Evolutionary conservation across 2,888 invertebrate genomes (phyloP).

Genomic region (Apotomis turbidana): DNA sequence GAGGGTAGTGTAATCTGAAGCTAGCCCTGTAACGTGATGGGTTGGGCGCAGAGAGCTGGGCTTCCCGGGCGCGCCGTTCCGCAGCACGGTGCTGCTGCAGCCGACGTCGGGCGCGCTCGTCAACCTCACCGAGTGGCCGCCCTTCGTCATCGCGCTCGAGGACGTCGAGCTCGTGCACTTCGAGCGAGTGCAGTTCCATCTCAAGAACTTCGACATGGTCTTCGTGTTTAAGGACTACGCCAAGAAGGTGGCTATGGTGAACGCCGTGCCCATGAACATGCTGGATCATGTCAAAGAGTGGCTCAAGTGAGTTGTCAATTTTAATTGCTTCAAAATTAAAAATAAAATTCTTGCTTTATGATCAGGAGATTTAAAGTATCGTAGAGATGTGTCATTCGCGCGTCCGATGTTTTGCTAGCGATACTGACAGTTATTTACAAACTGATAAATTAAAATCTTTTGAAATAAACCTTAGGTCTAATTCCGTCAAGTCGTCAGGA

Average conservation of each 20-base stretch:
- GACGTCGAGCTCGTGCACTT: constrained; percentile 99
- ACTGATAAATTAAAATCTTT: too few species aligned
- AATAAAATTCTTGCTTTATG: too few species aligned
- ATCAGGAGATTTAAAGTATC: too few species aligned
- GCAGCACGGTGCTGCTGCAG: constrained; percentile 97
- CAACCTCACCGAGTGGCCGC: constrained; percentile 99
- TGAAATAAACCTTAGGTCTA: too few species aligned
- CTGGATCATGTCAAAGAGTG: constrained; percentile 99
- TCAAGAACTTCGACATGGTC: constrained; percentile 99
- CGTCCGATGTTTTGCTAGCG: too few species aligned
- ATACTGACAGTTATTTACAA: too few species aligned
- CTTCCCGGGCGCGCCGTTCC: constrained; percentile 98
- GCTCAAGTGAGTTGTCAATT: constrained; percentile 90
- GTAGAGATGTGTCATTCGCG: too few species aligned
- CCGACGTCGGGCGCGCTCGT: constrained; percentile 99
- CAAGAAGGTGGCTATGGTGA: constrained; percentile 97
- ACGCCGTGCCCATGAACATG: constrained; percentile 99
- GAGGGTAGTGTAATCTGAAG: not conserved
- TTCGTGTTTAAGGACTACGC: constrained; percentile 99
- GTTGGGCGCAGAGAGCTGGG: constrained; percentile 90
- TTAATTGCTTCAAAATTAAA: too few species aligned
- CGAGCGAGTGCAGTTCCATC: constrained; percentile 98
- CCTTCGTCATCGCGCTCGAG: constrained; percentile 98
- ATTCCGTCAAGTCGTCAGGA: too few species aligned
- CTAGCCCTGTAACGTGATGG: not conserved